Conservation (phyloP, 1,140 invertebrate species). For the Musca domestica region DNA sequence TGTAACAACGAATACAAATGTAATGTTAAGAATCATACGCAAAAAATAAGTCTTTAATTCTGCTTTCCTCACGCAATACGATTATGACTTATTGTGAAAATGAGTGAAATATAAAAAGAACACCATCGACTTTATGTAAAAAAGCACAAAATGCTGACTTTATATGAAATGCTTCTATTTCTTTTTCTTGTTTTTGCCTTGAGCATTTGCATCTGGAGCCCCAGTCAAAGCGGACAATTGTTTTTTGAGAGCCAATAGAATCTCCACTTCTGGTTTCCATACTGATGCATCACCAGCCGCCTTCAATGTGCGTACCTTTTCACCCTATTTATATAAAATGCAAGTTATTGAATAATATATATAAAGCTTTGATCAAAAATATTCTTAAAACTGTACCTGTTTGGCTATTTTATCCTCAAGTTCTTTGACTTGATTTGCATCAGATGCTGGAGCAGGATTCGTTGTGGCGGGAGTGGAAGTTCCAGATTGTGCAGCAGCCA, state of each 20-base stretch:
- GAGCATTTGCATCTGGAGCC: conserved; percentile 38
- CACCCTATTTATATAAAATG: conserved; percentile 59
- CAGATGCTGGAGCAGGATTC: conserved; percentile 20
- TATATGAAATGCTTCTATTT: conserved; percentile 31
- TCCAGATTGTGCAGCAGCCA: conserved; percentile 58
- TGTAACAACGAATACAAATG: too few relatives aligned
- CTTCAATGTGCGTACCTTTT: conserved; percentile 74
- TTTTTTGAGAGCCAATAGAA: conserved; percentile 73
- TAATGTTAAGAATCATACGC: background rate
- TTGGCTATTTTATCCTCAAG: conserved; percentile 64
- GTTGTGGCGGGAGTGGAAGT: conserved; percentile 42
- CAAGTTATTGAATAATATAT: too few relatives aligned
- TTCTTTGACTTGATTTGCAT: conserved; percentile 47
- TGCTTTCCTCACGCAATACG: background rate
- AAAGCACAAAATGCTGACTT: background rate
- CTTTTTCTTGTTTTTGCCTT: conserved; percentile 55
- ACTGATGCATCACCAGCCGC: conserved; percentile 66
- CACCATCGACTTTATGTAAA: background rate
- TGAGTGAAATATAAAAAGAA: conserved; percentile 28
- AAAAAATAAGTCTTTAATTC: background rate
- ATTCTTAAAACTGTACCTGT: conserved; percentile 59
- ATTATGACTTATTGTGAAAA: background rate
- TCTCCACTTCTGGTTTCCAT: conserved; percentile 74
- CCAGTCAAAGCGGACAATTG: conserved; percentile 62
- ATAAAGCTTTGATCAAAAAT: background rate